A percentile compares a stretch with the other conserved stretches of the same genome.
Conservation (phyloP, 2,113 vertebrate genomes). For the Chaenogobius annularis region DNA sequence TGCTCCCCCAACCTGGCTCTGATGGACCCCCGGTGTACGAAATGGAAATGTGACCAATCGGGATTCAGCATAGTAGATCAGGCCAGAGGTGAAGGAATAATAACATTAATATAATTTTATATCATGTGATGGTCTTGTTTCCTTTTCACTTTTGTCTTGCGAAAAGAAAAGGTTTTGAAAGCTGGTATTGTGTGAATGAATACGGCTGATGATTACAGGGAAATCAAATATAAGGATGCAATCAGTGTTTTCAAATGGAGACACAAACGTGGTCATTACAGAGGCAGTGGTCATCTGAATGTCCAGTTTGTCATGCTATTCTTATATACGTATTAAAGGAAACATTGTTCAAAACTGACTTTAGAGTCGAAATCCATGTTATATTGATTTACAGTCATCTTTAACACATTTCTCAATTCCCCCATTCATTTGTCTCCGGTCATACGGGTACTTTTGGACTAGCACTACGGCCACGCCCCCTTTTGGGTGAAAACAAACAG, state of each 20-base stretch:
- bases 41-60: constrained; percentile 69
- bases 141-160: constrained; percentile 65
- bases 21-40: constrained; percentile 43
- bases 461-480: too few species aligned
- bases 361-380: too few species aligned
- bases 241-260: constrained; percentile 61
- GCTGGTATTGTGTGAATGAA: constrained; percentile 55
- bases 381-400: too few species aligned
- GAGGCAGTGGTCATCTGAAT: constrained; percentile 37
- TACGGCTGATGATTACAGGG: constrained; percentile 47
- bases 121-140: constrained; percentile 67
- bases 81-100: constrained; percentile 74
- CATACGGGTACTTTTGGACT: too few species aligned
- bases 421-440: too few species aligned
- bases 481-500: too few species aligned
- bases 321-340: constrained; percentile 6
- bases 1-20: constrained; percentile 25
- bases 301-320: constrained; percentile 36
- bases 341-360: too few species aligned
- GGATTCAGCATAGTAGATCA: constrained; percentile 67
- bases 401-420: too few species aligned
- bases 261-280: constrained; percentile 54
- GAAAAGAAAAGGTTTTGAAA: constrained; percentile 34
- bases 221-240: constrained; percentile 49
- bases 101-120: constrained; percentile 76